phyloP scores from a whole-genome alignment of 1,140 invertebrate genomes.

The silkworm (Bombyx mori) region DNA sequence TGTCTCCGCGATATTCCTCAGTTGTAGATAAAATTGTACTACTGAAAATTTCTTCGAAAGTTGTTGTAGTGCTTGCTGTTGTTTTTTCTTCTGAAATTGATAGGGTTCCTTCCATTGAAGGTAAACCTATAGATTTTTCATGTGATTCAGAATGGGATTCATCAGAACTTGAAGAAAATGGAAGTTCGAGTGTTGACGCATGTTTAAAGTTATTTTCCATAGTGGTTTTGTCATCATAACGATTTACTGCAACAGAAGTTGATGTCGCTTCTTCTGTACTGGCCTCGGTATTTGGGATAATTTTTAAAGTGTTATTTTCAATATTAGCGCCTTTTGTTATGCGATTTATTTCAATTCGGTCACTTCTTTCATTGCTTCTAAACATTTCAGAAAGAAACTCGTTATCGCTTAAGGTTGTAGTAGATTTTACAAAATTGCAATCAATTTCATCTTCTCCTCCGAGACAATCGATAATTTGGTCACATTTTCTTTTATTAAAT shows the following conservation, averaged over 20 bases:
- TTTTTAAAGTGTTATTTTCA: conserved; percentile 1
- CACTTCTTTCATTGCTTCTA: conserved; percentile 7
- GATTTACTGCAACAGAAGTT: too few species aligned
- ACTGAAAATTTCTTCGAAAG: too few species aligned
- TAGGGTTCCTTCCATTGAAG: too few species aligned
- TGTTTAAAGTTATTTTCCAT: conserved; percentile 19
- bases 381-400: conserved; percentile 6
- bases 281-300: background rate
- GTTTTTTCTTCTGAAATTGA: too few species aligned
- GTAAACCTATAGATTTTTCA: conserved; percentile 6
- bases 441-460: conserved; percentile 82
- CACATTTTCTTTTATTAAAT: conserved; percentile 75
- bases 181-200: conserved; percentile 32
- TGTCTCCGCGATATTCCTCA: too few species aligned
- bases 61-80: too few species aligned
- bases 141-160: conserved; percentile 14
- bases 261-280: background rate
- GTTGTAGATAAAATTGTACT: too few species aligned
- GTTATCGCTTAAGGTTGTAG: background rate
- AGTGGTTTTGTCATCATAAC: too few species aligned
- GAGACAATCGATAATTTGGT: conserved; percentile 81
- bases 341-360: conserved; percentile 5
- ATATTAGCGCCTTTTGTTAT: conserved; percentile 4
- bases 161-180: conserved; percentile 19
- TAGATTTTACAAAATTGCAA: conserved; percentile 55